phyloP scores from a whole-genome alignment of 1,140 invertebrate species.

The Phortica variegata region DNA sequence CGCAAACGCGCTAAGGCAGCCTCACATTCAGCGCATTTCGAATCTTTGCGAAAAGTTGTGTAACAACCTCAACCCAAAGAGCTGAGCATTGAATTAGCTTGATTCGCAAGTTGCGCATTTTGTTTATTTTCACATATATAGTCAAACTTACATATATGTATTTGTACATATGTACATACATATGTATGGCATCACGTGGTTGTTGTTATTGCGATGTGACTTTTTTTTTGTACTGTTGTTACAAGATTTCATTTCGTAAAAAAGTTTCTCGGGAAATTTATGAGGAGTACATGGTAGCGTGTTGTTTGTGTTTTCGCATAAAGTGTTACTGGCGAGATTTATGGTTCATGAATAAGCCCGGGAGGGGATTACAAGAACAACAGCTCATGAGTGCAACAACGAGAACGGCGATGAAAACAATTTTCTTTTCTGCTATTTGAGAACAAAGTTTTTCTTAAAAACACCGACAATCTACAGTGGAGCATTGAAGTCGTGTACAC shows the following conservation, averaged over 20 bases:
- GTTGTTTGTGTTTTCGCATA: conserved; percentile 47
- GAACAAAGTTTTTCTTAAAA: conserved; percentile 1
- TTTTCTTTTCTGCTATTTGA: neutral
- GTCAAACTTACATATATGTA: conserved; percentile 9
- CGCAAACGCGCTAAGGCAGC: conserved; percentile 28
- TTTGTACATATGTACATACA: conserved; percentile 5
- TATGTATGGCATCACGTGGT: neutral
- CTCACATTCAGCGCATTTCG: conserved; percentile 18
- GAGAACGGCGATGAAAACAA: conserved; percentile 11
- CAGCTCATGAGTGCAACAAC: too few relatives aligned
- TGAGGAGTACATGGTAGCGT: conserved; percentile 50
- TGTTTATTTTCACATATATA: conserved; percentile 16
- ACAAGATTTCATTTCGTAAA: conserved; percentile 55
- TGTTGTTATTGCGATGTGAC: conserved; percentile 3
- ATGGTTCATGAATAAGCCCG: conserved; percentile 51
- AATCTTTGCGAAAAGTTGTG: neutral
- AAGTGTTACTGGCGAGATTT: conserved; percentile 49
- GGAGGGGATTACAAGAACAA: conserved; percentile 14
- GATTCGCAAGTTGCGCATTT: conserved; percentile 15
- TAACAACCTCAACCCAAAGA: neutral
- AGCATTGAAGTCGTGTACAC: too few relatives aligned
- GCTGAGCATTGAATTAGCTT: conserved; percentile 8
- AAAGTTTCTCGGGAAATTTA: conserved; percentile 53
- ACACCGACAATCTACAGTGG: too few relatives aligned
- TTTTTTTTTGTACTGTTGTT: conserved; percentile 34